A percentile compares a stretch with the other conserved stretches of the same genome.
phyloP scores from a whole-genome alignment of 2,113 vertebrate species.

The Plecotus auritus region DNA sequence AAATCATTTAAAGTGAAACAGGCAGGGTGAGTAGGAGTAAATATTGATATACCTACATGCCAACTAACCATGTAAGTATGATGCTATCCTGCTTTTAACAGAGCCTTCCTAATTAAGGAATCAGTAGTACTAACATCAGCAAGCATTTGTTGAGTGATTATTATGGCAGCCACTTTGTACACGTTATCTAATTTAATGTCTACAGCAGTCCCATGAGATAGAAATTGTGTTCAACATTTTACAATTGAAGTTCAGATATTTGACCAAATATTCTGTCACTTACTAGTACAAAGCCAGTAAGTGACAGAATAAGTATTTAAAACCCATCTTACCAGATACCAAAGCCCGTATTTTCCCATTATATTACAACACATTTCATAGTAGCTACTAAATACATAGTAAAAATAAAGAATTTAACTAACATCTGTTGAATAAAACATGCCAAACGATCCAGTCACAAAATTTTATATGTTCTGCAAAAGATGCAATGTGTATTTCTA shows the following conservation, averaged over 20 bases:
- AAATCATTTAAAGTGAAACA: not conserved
- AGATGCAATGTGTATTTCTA: not conserved
- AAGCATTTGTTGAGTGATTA: not conserved
- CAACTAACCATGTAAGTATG: not conserved
- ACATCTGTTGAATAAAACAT: slow-evolving; percentile 12
- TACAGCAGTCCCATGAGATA: not conserved
- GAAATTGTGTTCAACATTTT: not conserved
- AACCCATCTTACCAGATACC: not conserved
- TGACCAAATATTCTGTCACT: not conserved
- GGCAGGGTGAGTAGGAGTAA: not conserved
- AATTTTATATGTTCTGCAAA: not conserved
- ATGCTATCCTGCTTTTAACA: not conserved
- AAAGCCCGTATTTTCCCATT: not conserved
- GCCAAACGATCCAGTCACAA: not conserved
- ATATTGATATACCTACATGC: not conserved
- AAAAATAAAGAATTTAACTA: slow-evolving; percentile 26
- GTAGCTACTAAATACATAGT: not conserved
- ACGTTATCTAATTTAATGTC: not conserved
- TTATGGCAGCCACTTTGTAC: not conserved
- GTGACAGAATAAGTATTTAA: not conserved
- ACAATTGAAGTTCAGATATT: not conserved
- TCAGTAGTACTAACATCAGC: not conserved
- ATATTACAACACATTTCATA: not conserved
- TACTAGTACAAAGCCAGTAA: not conserved
- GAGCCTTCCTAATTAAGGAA: not conserved